phyloP scores from a whole-genome alignment of 1,140 invertebrate genomes.

The Euura lappo region DNA sequence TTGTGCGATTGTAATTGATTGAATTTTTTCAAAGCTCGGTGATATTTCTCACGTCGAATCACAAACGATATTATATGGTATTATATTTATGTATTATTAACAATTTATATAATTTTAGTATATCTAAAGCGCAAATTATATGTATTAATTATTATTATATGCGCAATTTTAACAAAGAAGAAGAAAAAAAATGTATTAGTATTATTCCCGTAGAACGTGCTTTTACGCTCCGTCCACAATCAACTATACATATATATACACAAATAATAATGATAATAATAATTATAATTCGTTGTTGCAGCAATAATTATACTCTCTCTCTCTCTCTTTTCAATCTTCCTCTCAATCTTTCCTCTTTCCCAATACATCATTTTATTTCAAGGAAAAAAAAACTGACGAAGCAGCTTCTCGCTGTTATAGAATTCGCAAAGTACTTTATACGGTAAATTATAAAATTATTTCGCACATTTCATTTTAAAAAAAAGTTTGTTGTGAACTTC shows the following conservation, averaged over 20 bases:
- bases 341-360: not conserved
- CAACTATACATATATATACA: slow-evolving; percentile 21
- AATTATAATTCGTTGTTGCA: not conserved
- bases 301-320: too few relatives aligned
- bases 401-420: not conserved
- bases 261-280: not conserved
- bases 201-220: slow-evolving; percentile 23
- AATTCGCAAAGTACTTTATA: not conserved
- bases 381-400: not conserved
- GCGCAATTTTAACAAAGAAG: too few relatives aligned
- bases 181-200: not conserved
- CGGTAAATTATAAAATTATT: too few relatives aligned
- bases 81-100: too few relatives aligned
- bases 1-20: not conserved
- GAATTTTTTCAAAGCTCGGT: not conserved
- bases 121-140: not conserved
- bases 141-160: not conserved
- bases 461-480: too few relatives aligned
- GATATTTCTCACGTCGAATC: not conserved
- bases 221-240: slow-evolving; percentile 40
- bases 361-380: not conserved
- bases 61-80: too few relatives aligned
- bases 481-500: too few relatives aligned
- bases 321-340: too few relatives aligned
- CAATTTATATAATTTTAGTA: too few relatives aligned